Conservation (phyloP, 2,797 vertebrate species). For the Poeciliopsis paucimaculata region DNA sequence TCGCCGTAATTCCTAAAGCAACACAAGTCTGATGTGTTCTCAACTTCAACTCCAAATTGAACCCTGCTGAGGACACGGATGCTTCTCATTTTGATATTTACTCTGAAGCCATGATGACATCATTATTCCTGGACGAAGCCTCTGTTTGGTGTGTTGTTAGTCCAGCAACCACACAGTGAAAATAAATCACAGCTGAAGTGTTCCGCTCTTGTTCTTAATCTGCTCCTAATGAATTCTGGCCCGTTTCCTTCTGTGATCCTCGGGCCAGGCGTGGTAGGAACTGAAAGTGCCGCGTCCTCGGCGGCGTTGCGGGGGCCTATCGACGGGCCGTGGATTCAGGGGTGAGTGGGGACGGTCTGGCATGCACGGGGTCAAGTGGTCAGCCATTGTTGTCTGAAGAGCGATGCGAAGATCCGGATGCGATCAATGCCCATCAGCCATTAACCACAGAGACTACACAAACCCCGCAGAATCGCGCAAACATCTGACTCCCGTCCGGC, state of each 20-base stretch:
- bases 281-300: conserved; percentile 42
- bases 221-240: conserved; percentile 71
- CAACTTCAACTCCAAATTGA: conserved; percentile 37
- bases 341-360: conserved; percentile 52
- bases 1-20: conserved; percentile 17
- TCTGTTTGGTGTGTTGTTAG: conserved; percentile 36
- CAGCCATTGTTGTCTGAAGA: conserved; percentile 76
- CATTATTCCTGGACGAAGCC: conserved; percentile 58
- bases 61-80: conserved; percentile 56
- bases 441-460: conserved; percentile 70
- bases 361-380: conserved; percentile 74
- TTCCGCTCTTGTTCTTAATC: conserved; percentile 67
- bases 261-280: conserved; percentile 30
- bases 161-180: conserved; percentile 65
- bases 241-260: conserved; percentile 56
- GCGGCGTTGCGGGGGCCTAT: conserved; percentile 21
- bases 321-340: conserved; percentile 32
- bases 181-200: conserved; percentile 69
- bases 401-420: conserved; percentile 62
- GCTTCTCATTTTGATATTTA: conserved; percentile 67
- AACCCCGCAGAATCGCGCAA: conserved; percentile 29
- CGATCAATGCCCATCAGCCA: conserved; percentile 77
- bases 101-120: conserved; percentile 78
- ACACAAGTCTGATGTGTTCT: conserved; percentile 31
- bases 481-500: conserved; percentile 36